A percentile compares a stretch with the other conserved stretches of the same genome.
Conservation (phyloP, 2,888 invertebrate genomes). For the Tanytarsus gracilentus region DNA sequence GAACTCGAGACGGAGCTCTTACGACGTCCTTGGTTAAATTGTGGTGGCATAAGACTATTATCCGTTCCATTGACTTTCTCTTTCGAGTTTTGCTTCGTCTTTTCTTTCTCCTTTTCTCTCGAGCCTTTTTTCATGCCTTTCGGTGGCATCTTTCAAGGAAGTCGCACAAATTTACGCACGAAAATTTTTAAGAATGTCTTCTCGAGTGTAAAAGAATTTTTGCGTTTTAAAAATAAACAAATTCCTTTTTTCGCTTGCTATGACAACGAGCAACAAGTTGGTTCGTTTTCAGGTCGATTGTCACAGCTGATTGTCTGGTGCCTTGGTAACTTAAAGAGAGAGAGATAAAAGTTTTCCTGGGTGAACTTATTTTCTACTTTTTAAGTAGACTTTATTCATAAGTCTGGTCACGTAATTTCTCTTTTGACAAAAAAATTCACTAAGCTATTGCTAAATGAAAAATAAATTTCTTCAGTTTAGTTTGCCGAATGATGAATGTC, state of each 20-base stretch:
- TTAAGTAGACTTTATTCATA: no score
- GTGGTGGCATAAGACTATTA: conserved; percentile 20
- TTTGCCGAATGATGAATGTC: no score
- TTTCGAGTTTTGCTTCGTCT: conserved; percentile 4
- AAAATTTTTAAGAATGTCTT: conserved; percentile 2
- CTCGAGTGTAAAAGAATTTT: conserved; percentile 20
- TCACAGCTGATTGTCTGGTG: not conserved
- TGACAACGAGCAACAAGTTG: conserved; percentile 11
- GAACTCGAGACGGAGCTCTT: conserved; percentile 5
- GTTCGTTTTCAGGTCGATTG: not conserved
- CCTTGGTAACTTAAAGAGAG: not conserved
- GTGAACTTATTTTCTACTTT: no score
- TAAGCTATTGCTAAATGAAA: no score
- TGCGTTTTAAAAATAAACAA: conserved; percentile 17
- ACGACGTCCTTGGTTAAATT: conserved; percentile 10
- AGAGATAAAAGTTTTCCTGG: no score
- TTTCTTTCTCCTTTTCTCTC: conserved; percentile 4
- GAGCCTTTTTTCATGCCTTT: conserved; percentile 14
- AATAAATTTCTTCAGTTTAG: no score
- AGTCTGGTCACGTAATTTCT: no score
- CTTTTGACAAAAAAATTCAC: no score
- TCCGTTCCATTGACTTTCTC: conserved; percentile 13
- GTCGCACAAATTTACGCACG: conserved; percentile 17
- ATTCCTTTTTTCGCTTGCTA: not conserved
- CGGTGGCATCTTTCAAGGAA: conserved; percentile 10